Evolutionary conservation across 2,888 invertebrate species (phyloP).

Genomic region (Pinctada fucata): DNA sequence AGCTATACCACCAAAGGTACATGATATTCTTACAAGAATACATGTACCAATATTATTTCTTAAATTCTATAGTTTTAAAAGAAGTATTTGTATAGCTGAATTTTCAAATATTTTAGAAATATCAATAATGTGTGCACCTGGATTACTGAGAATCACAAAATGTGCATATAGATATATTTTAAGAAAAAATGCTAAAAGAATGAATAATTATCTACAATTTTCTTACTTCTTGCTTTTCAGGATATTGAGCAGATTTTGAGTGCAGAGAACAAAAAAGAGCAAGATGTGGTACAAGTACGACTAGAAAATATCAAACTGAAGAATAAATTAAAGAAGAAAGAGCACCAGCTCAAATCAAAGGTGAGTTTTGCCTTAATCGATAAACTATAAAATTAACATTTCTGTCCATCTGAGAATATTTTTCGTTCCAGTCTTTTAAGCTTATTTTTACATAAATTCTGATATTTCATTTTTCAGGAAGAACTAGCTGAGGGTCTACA

Average conservation of each 20-base stretch:
- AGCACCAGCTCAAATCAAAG: slow-evolving; percentile 76
- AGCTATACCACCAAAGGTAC: slow-evolving; percentile 71
- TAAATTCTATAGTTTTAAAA: too few relatives aligned
- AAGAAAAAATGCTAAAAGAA: neutral
- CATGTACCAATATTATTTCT: too few relatives aligned
- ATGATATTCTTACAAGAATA: neutral
- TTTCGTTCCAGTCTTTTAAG: too few relatives aligned
- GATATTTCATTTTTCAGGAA: slow-evolving; percentile 70
- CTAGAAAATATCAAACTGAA: slow-evolving; percentile 76
- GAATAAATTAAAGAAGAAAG: slow-evolving; percentile 76
- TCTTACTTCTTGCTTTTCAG: slow-evolving; percentile 50
- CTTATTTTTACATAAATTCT: too few relatives aligned
- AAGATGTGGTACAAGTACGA: slow-evolving; percentile 73
- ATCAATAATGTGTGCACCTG: neutral
- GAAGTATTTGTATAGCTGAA: too few relatives aligned
- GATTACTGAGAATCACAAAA: too few relatives aligned
- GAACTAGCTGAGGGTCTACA: slow-evolving; percentile 79
- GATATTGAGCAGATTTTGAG: slow-evolving; percentile 72
- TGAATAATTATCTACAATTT: neutral
- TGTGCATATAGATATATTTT: neutral
- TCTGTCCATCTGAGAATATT: too few relatives aligned
- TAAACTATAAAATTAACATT: too few relatives aligned
- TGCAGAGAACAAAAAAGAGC: slow-evolving; percentile 71
- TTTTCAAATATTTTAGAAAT: neutral
- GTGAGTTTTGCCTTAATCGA: slow-evolving; percentile 40